These are phyloP conservation scores for Riptortus pedestris DNA, from an alignment of 1,140 invertebrate species.

Conservation along the genomic window DNA sequence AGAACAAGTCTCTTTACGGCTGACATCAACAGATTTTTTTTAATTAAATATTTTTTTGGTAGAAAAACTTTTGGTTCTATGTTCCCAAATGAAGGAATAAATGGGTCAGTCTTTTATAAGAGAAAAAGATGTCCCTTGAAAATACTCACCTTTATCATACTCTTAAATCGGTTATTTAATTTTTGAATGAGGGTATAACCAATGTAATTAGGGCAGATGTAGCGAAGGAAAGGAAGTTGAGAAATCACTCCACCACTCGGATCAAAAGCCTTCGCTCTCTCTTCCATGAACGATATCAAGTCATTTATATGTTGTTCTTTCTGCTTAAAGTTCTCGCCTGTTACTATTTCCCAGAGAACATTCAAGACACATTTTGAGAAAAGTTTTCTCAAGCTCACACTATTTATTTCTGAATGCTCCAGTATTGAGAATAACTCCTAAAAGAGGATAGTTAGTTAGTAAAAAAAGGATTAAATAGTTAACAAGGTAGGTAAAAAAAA, in stretches of 20 bases:
- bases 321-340: slow-evolving; percentile 48
- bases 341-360: slow-evolving; percentile 59
- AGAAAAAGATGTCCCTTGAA: too few species aligned
- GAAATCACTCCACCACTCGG: slow-evolving; percentile 56
- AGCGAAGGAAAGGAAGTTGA: slow-evolving; percentile 57
- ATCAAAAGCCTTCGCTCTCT: slow-evolving; percentile 52
- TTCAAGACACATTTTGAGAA: slow-evolving; percentile 52
- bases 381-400: slow-evolving; percentile 7
- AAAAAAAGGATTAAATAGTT: too few species aligned
- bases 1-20: too few species aligned
- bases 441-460: background rate
- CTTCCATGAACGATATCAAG: slow-evolving; percentile 51
- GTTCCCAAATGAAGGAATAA: too few species aligned
- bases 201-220: slow-evolving; percentile 50
- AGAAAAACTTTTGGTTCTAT: too few species aligned
- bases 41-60: too few species aligned
- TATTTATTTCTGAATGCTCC: background rate
- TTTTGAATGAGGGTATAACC: slow-evolving; percentile 45
- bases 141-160: background rate
- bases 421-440: slow-evolving; percentile 22
- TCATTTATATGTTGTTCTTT: slow-evolving; percentile 38
- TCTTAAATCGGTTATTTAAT: background rate
- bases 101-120: too few species aligned
- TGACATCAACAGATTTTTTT: too few species aligned
- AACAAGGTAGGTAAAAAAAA: too few species aligned